Percentiles rank a stretch among this genome's conserved stretches.
Evolutionary conservation across 2,888 invertebrate genomes (phyloP).

Genomic region (Pristionchus arcanus): DNA sequence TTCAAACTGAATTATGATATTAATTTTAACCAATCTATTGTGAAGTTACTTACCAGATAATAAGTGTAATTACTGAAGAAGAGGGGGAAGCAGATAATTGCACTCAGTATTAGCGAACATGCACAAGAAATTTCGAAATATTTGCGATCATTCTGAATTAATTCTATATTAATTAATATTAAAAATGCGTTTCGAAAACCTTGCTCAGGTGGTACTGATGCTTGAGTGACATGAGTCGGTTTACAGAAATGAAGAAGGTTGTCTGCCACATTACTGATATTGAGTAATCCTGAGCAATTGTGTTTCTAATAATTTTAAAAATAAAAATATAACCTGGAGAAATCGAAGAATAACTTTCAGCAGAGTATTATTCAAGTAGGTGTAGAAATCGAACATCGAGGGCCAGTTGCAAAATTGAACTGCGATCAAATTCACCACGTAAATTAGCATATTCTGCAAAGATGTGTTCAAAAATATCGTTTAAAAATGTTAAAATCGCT

Average conservation of each 20-base stretch:
- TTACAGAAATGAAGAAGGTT: not conserved
- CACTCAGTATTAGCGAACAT: not conserved
- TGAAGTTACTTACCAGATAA: no score
- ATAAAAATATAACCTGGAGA: not conserved
- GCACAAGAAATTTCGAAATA: not conserved
- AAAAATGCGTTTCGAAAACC: not conserved
- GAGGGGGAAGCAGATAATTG: not conserved
- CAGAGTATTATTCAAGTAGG: not conserved
- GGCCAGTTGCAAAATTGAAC: constrained; percentile 35
- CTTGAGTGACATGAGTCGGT: not conserved
- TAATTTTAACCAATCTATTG: no score
- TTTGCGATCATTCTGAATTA: not conserved
- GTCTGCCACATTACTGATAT: constrained; percentile 13
- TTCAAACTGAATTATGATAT: no score
- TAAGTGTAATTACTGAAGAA: not conserved
- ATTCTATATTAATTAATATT: not conserved
- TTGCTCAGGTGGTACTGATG: not conserved
- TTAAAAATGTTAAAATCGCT: no score
- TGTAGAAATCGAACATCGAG: not conserved
- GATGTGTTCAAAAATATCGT: not conserved
- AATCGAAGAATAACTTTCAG: not conserved
- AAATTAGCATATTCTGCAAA: not conserved
- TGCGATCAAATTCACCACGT: not conserved
- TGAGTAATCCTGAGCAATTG: not conserved
- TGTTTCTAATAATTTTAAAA: not conserved